Conservation (phyloP, 2,113 vertebrate genomes). For the Morone chrysops region DNA sequence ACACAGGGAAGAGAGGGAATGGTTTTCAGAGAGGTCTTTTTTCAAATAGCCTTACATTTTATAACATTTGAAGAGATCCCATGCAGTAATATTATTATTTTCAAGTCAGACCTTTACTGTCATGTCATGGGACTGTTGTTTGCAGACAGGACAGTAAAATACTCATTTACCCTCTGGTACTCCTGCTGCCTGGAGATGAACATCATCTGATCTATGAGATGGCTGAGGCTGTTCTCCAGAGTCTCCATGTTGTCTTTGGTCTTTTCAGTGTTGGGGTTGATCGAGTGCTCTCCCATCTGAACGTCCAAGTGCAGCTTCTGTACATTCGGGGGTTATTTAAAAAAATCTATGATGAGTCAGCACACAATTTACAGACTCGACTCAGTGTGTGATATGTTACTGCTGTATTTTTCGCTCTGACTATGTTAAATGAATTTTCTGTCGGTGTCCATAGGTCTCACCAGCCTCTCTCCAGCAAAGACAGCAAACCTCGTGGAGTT, state of each 20-base stretch:
- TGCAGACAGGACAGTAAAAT: background rate
- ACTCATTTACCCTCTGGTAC: slow-evolving; percentile 88
- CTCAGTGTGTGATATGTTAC: background rate
- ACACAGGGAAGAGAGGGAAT: background rate
- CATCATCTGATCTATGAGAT: slow-evolving; percentile 87
- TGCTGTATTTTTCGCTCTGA: background rate
- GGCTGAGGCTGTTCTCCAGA: slow-evolving; percentile 83
- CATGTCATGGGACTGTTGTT: background rate
- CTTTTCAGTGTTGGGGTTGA: slow-evolving; percentile 78
- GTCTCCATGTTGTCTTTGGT: slow-evolving; percentile 89
- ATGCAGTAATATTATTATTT: too few species aligned
- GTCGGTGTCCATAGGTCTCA: slow-evolving; percentile 75
- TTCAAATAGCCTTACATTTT: too few species aligned
- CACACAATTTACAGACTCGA: too few species aligned
- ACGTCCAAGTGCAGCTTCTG: slow-evolving; percentile 92
- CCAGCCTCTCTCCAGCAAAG: slow-evolving; percentile 87
- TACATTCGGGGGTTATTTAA: too few species aligned
- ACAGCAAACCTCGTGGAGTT: slow-evolving; percentile 90
- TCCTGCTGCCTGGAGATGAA: slow-evolving; percentile 90
- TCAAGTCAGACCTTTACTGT: background rate
- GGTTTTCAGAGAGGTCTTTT: too few species aligned
- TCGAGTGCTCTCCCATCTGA: slow-evolving; percentile 88
- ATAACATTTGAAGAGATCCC: too few species aligned
- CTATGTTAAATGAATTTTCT: background rate
- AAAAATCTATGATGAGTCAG: background rate